phyloP scores from a whole-genome alignment of 2,888 invertebrate species.

The Nomada hirtipes region DNA sequence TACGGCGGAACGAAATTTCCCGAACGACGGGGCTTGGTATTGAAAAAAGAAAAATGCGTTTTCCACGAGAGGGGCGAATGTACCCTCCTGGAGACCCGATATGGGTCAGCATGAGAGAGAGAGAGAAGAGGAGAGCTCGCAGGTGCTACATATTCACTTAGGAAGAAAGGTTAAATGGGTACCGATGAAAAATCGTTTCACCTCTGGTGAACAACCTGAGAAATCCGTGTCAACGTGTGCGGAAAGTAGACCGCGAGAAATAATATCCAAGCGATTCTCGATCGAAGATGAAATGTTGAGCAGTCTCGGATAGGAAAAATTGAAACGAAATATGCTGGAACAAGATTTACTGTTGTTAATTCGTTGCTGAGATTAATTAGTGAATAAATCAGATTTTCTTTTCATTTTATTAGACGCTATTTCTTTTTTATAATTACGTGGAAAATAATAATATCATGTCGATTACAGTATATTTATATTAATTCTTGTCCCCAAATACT shows the following conservation, averaged over 20 bases:
- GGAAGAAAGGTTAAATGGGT: conserved; percentile 34
- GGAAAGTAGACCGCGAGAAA: conserved; percentile 35
- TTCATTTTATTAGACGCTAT: too few species aligned
- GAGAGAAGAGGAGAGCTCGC: conserved; percentile 19
- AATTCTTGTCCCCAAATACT: too few species aligned
- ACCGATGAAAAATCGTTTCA: conserved; percentile 41
- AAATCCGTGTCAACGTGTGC: conserved; percentile 40
- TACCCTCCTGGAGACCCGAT: conserved; percentile 45
- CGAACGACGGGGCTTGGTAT: conserved; percentile 6
- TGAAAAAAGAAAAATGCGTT: not conserved
- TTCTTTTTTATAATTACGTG: too few species aligned
- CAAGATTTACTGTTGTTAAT: too few species aligned
- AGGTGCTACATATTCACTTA: conserved; percentile 65
- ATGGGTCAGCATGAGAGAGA: conserved; percentile 61
- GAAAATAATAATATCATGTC: too few species aligned
- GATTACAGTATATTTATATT: too few species aligned
- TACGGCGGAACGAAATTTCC: conserved; percentile 11
- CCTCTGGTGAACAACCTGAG: conserved; percentile 14
- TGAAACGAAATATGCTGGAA: not conserved
- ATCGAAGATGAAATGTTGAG: not conserved
- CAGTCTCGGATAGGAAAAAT: not conserved
- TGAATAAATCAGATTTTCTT: too few species aligned
- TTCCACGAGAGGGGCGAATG: conserved; percentile 10
- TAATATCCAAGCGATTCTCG: conserved; percentile 9
- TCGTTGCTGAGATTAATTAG: too few species aligned